Evolutionary conservation across 2,113 vertebrate species (phyloP), one percentile per base, ranked within the genome.

Genomic region (Monopterus albus): DNA sequence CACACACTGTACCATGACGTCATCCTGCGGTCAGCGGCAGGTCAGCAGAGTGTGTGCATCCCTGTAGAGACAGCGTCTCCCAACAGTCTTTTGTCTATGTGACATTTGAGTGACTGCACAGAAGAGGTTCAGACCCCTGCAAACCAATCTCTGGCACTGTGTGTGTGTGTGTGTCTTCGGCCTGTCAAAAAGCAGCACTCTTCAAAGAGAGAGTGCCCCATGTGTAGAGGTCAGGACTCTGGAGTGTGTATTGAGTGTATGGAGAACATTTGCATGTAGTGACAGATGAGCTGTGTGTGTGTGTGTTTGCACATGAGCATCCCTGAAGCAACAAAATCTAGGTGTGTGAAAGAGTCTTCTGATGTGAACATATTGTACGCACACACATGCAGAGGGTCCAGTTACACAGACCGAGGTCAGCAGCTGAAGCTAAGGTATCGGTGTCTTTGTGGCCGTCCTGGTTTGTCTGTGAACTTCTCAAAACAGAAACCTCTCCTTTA

Each of bases 111-210:
- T 88, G 89, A 91, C 87, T 82, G 84, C 68, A 53, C 80, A 88
- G 86, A 90, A 87, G 88, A 85, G 75, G 91, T 92, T 92, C 90
- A 91, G 89, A 83, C 72, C 84, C 72, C 72, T 84, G 86, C 83
- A 91, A 90, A 88, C 77, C 85, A 86, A 86, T 87, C 80, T 88
- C 36, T 85, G 78, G 79, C 40, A 56, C 28, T 43, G 67, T 74
- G 72, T 82, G 82, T 72, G 77, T 69, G 66, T 61, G 65, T 72
- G 72, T 80, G 66, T 82, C 50, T 40, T 75, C 36, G 5, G 36
- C 62, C 72, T 66, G 59, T 85, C 69, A 81, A 81, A 83, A 82
- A 81, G 75, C 76, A 81, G 65, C 52, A n/a, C 72, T 74, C 89
- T 89, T 91, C 89, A 90, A 89, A 90, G 84, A 83, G 76, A 75